Percentiles rank a stretch among this genome's conserved stretches.
Conservation (phyloP, 2,113 vertebrate genomes). For the Gallinago paraguaiae region DNA sequence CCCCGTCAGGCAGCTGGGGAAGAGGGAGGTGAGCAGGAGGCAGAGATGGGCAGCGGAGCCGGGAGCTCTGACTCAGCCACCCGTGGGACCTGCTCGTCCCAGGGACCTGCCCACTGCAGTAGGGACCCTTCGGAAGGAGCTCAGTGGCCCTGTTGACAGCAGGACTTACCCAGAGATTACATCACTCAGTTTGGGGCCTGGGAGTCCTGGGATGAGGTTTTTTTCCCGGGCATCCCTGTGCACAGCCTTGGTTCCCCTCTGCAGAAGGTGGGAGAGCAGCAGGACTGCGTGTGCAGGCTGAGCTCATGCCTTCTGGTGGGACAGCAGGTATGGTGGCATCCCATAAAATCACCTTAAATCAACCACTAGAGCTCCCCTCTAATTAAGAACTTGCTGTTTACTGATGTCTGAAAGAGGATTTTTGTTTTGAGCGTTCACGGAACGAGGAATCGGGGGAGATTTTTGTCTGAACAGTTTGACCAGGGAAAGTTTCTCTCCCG, state of each 20-base stretch:
- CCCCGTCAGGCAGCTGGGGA: background rate
- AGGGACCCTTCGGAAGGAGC: background rate
- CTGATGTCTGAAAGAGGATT: background rate
- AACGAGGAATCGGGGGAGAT: background rate
- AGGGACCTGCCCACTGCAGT: background rate
- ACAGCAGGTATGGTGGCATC: background rate
- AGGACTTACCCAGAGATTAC: background rate
- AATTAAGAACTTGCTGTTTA: background rate
- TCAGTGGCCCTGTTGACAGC: background rate
- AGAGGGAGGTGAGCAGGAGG: background rate
- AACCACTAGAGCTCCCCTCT: background rate
- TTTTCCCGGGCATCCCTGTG: background rate
- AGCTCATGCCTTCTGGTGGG: background rate
- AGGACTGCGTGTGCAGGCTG: rapidly evolving
- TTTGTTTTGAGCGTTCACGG: background rate
- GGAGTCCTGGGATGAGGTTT: background rate
- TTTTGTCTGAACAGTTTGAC: background rate
- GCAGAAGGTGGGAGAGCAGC: background rate
- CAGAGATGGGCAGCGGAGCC: background rate
- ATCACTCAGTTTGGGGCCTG: rapidly evolving
- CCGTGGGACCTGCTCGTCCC: background rate
- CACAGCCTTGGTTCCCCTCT: background rate
- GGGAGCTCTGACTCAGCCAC: background rate
- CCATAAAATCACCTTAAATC: background rate
- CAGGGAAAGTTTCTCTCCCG: background rate